Evolutionary conservation across 1,140 invertebrate genomes (phyloP), one percentile per base, ranked within the genome.

Genomic region (Goniozus legneri): DNA sequence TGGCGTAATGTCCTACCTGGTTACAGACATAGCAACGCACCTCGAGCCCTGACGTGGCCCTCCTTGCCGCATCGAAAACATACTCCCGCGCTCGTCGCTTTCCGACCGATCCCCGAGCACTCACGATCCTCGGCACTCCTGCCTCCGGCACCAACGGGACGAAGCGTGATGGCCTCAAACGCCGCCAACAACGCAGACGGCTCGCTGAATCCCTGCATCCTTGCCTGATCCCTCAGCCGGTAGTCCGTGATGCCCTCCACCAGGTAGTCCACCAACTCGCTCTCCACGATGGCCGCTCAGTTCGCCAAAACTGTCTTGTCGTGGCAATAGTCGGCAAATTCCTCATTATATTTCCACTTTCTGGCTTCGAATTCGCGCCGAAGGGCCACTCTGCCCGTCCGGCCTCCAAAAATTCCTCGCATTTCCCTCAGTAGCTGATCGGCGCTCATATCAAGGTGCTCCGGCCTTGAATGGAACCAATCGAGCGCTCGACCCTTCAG

Each of bases 271-370:
- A 47, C n/a, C n/a, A 47, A 20, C 18, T 47, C 36, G 8, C 18
- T 37, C 6, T 47, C 30, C 13, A 22, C 27, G 10, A 47, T 35
- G 14, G 45, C 30, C 19, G 40, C 45, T 12, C 15, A 13, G 40
- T 47, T 47, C 10, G 34, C 37, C 14, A 47, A 13, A 40, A 47
- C 40, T 8, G 34, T 19, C 34, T 47, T 47, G 2, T 41, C 45
- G 30, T 47, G 45, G 34, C 40, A 47, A 33, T 47, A 47, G 27
- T 47, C 24, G 18, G 36, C 38, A 18, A 47, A 41, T 8, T 24
- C 18, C 22, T 47, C 45, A 19, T 33, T 33, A 16, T 22, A 22
- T 35, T 48, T 20, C 46, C 46, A 48, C 21, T 30, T 48, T 13
- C 46, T 41, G 10, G 20, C 8, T 21, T 48, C 46, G 14, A 48